Base-by-base conservation (phyloP, 2,797 vertebrate species). In the Vireo griseus region DNA sequence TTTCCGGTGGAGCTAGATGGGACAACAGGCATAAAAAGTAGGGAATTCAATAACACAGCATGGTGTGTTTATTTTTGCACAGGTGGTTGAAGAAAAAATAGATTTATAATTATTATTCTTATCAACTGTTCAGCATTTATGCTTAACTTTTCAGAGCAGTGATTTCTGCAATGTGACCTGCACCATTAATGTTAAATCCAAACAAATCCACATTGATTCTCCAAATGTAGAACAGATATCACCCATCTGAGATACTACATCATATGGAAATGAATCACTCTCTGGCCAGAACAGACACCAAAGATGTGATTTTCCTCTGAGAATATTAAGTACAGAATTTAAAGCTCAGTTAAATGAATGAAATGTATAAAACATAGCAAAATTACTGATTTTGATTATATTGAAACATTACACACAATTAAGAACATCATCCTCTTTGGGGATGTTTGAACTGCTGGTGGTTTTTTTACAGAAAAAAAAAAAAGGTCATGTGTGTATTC, bases 41-140 rank as follows among this genome's bases (percentile, higher is more conserved):
- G 9, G 13, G 50, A 77, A 89, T 71, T 85, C 80, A 92, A 12
- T 82, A 72, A 67, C 69, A 75, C 10, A 29, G 48, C 0, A 0
- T 40, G 39, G 1, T 1, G 51, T 74, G 48, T 93, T 95, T 96
- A 86, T 81, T 90, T 90, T 90, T 90, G 57, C 47, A 81, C 67
- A 89, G 76, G 82, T 86, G 76, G 86, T 44, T 91, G 52, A 79
- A 81, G 39, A 93, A 88, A 94, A 90, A 61, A 50, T 33, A 50
- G 13, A 81, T 62, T 81, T 78, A 73, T 78, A 35, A 69, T 72
- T 95, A 76, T 91, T 89, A 50, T 58, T 94, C 44, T 77, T 95
- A 91, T 88, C 45, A 86, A 14, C 76, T 63, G 19, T 66, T 91
- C 67, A 86, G 12, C 12, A 29, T 91, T 93, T 84, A 51, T 80